These are phyloP conservation scores for Adelges cooleyi DNA, from an alignment of 1,140 invertebrate species.

Conservation along the genomic window DNA sequence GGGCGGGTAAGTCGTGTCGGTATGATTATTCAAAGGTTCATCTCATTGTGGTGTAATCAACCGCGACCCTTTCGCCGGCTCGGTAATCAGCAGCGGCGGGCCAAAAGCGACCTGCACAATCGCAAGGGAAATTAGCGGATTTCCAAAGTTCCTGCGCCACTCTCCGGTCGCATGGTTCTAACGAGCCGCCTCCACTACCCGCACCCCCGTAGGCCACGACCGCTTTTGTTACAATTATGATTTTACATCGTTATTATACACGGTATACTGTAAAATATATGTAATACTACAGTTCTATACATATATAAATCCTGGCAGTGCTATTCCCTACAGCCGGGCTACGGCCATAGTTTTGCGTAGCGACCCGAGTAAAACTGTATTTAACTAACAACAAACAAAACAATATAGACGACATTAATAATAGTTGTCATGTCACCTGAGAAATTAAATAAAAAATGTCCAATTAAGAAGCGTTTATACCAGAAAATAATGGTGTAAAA, in stretches of 20 bases:
- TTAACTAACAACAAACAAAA: too few relatives aligned
- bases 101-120: neutral
- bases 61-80: constrained; percentile 10
- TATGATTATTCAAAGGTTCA: constrained; percentile 26
- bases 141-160: constrained; percentile 12
- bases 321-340: too few relatives aligned
- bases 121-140: constrained; percentile 27
- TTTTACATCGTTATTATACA: neutral
- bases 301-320: too few relatives aligned
- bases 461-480: too few relatives aligned
- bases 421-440: too few relatives aligned
- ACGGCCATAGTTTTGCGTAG: too few relatives aligned
- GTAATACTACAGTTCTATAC: too few relatives aligned
- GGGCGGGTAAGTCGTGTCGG: neutral
- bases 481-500: too few relatives aligned
- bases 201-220: neutral
- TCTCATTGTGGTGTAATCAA: constrained; percentile 14
- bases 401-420: too few relatives aligned
- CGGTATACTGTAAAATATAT: too few relatives aligned
- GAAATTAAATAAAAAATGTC: too few relatives aligned
- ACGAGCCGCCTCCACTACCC: neutral
- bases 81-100: neutral
- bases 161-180: neutral
- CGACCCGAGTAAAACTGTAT: too few relatives aligned
- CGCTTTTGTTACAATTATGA: constrained; percentile 4